Evolutionary conservation across 2,888 invertebrate genomes (phyloP).

Genomic region (Caenorhabditis drosophilae): DNA sequence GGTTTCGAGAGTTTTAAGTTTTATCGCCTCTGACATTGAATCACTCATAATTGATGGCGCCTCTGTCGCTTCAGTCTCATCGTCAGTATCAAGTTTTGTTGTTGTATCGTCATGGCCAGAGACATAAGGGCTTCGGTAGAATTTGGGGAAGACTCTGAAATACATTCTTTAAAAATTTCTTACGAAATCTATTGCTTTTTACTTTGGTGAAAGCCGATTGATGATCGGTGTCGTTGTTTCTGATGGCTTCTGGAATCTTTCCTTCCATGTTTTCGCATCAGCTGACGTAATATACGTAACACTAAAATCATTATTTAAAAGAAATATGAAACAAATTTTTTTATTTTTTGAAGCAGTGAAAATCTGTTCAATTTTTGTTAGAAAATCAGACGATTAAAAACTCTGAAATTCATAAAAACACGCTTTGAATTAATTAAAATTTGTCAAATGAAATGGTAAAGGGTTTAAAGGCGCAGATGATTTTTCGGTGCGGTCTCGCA

Average conservation of each 20-base stretch:
- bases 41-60: slow-evolving; percentile 39
- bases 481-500: too few relatives aligned
- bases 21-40: slow-evolving; percentile 26
- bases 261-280: slow-evolving; percentile 73
- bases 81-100: slow-evolving; percentile 31
- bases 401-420: too few relatives aligned
- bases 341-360: neutral
- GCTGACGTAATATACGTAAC: slow-evolving; percentile 74
- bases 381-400: too few relatives aligned
- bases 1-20: neutral
- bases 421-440: too few relatives aligned
- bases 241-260: slow-evolving; percentile 59
- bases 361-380: too few relatives aligned
- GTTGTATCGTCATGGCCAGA: slow-evolving; percentile 37
- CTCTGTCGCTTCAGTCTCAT: slow-evolving; percentile 36
- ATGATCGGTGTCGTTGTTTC: slow-evolving; percentile 52
- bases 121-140: slow-evolving; percentile 71
- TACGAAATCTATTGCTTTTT: too few relatives aligned
- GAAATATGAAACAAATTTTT: neutral
- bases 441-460: too few relatives aligned
- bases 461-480: too few relatives aligned
- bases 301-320: slow-evolving; percentile 69
- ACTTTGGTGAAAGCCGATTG: slow-evolving; percentile 66
- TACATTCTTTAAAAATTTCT: too few relatives aligned
- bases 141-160: slow-evolving; percentile 74